Conservation (phyloP, 1,140 invertebrate genomes). For the Drosophila carrolli region DNA sequence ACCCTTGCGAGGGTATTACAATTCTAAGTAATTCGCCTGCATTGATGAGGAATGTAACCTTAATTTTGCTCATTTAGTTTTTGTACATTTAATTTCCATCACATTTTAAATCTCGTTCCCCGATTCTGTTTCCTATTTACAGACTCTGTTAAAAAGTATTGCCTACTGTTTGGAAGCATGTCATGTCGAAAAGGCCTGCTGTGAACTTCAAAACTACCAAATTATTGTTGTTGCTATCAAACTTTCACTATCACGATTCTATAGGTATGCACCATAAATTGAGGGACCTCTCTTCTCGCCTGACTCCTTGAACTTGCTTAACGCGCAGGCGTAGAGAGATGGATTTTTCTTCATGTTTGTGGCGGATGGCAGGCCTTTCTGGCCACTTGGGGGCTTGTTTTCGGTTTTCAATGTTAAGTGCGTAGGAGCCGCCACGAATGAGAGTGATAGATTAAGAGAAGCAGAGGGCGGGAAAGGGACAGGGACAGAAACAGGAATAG, state of each 20-base stretch:
- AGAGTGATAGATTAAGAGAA: constrained; percentile 4
- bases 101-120: background rate
- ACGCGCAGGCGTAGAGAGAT: constrained; percentile 48
- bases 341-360: constrained; percentile 16
- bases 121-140: background rate
- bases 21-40: too few species aligned
- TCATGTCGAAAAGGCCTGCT: constrained; percentile 32
- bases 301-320: constrained; percentile 8
- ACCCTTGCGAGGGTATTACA: too few species aligned
- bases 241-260: constrained; percentile 73
- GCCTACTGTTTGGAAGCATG: constrained; percentile 26
- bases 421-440: constrained; percentile 55
- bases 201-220: constrained; percentile 71
- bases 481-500: constrained; percentile 4
- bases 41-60: too few species aligned
- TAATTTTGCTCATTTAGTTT: too few species aligned
- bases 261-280: constrained; percentile 43
- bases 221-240: constrained; percentile 37
- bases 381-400: constrained; percentile 77
- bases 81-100: too few species aligned
- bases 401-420: constrained; percentile 81
- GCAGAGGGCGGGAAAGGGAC: background rate
- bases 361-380: constrained; percentile 57
- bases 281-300: constrained; percentile 5
- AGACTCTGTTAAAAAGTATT: constrained; percentile 17